Evolutionary conservation across 1,140 invertebrate species (phyloP).

Genomic region (Hyphantria cunea): DNA sequence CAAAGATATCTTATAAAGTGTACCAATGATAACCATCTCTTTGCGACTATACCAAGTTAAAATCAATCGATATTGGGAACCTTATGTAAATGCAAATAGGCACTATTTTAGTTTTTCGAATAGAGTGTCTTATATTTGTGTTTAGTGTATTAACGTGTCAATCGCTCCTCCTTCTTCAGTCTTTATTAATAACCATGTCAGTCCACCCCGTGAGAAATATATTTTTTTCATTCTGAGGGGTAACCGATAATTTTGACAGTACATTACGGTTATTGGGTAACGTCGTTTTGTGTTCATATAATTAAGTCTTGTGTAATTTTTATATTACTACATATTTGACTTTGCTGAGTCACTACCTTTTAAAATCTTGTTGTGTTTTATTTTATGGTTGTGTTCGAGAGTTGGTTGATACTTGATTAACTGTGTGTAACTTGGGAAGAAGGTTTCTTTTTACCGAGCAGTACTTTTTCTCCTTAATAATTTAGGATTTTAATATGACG

Average conservation of each 20-base stretch:
- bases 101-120: constrained; percentile 4
- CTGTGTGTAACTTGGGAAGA: too few relatives aligned
- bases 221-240: constrained; percentile 38
- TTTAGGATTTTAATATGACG: neutral
- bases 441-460: too few relatives aligned
- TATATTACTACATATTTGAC: constrained; percentile 54
- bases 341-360: constrained; percentile 52
- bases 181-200: constrained; percentile 75
- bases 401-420: neutral
- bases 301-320: constrained; percentile 70
- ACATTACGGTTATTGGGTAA: constrained; percentile 70
- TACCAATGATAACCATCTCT: constrained; percentile 59
- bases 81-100: constrained; percentile 25
- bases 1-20: constrained; percentile 36
- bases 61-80: neutral
- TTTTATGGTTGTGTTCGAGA: constrained; percentile 17
- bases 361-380: neutral
- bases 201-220: constrained; percentile 68
- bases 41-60: constrained; percentile 42
- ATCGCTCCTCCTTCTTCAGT: constrained; percentile 61
- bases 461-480: too few relatives aligned
- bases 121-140: constrained; percentile 25
- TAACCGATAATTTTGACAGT: constrained; percentile 30
- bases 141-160: constrained; percentile 69
- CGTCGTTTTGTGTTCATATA: constrained; percentile 64